A percentile compares a stretch with the other conserved stretches of the same genome.
These are phyloP conservation scores for Porites evermanni DNA, from an alignment of 92 coral and sea anemone species.

Conservation along the genomic window DNA sequence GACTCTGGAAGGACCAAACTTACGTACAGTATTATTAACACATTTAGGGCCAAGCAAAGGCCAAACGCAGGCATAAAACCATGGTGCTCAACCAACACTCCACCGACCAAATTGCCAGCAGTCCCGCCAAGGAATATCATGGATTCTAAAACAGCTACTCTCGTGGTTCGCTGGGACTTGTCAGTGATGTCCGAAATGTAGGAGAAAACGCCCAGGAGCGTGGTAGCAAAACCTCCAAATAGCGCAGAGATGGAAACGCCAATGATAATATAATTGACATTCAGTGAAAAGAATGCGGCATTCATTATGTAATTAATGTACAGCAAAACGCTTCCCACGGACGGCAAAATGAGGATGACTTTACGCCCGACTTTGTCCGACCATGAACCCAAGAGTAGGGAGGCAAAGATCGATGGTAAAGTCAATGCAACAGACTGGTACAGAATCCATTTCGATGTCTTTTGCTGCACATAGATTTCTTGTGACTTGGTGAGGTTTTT, in stretches of 20 bases:
- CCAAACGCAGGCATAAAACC: slow-evolving; percentile 90
- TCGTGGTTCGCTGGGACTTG: slow-evolving; percentile 75
- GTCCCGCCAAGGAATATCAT: slow-evolving; percentile 93
- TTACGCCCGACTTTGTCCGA: slow-evolving; percentile 94
- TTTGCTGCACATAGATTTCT: slow-evolving; percentile 65
- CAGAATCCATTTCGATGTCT: slow-evolving; percentile 88
- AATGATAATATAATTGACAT: slow-evolving; percentile 75
- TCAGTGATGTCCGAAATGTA: slow-evolving; percentile 92
- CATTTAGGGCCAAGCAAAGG: slow-evolving; percentile 64
- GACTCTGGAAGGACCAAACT: slow-evolving; percentile 77
- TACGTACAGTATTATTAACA: slow-evolving; percentile 63
- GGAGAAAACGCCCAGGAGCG: slow-evolving; percentile 82
- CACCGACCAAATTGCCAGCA: slow-evolving; percentile 78
- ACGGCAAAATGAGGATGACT: slow-evolving; percentile 75
- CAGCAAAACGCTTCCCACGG: slow-evolving; percentile 72
- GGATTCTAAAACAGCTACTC: slow-evolving; percentile 90
- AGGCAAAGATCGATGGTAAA: slow-evolving; percentile 79
- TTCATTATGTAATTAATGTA: slow-evolving; percentile 76
- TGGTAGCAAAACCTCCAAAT: slow-evolving; percentile 92
- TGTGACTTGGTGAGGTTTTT: slow-evolving; percentile 72
- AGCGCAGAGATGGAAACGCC: slow-evolving; percentile 79
- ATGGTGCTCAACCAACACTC: slow-evolving; percentile 71
- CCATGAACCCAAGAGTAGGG: slow-evolving; percentile 92
- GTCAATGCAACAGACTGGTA: slow-evolving; percentile 75
- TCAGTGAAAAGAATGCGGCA: slow-evolving; percentile 67